These are phyloP conservation scores for Aphis gossypii DNA, from an alignment of 1,140 invertebrate species.

Conservation along the genomic window DNA sequence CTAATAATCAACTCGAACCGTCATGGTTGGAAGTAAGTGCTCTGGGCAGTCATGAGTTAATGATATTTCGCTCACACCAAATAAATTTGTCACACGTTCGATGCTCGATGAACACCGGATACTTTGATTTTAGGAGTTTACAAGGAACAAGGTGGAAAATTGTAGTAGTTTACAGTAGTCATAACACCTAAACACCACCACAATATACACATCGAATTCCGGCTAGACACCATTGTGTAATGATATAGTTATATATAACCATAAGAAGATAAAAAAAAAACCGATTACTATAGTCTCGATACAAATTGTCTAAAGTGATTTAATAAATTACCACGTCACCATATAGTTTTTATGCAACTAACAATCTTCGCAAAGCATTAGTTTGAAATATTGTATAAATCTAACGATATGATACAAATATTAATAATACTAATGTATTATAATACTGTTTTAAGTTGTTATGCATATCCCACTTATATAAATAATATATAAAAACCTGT, in stretches of 20 bases:
- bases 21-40: conserved; percentile 42
- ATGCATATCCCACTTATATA: not conserved
- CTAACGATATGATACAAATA: not conserved
- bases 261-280: not conserved
- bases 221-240: not conserved
- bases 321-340: not conserved
- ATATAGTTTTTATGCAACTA: not conserved
- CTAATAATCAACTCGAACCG: conserved; percentile 26
- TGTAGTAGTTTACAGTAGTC: not conserved
- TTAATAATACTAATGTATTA: not conserved
- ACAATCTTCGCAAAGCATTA: not conserved
- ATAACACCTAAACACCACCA: not conserved
- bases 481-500: not conserved
- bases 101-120: conserved; percentile 7
- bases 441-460: not conserved
- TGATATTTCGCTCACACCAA: conserved; percentile 2
- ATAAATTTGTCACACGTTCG: conserved; percentile 49
- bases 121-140: not conserved
- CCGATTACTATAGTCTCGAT: not conserved
- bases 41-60: not conserved
- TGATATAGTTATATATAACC: not conserved
- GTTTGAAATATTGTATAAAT: not conserved
- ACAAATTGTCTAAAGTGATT: not conserved
- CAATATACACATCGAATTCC: not conserved
- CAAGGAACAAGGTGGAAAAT: conserved; percentile 19